Evolutionary conservation across 2,888 invertebrate species (phyloP).

Genomic region (Leucoma salicis): DNA sequence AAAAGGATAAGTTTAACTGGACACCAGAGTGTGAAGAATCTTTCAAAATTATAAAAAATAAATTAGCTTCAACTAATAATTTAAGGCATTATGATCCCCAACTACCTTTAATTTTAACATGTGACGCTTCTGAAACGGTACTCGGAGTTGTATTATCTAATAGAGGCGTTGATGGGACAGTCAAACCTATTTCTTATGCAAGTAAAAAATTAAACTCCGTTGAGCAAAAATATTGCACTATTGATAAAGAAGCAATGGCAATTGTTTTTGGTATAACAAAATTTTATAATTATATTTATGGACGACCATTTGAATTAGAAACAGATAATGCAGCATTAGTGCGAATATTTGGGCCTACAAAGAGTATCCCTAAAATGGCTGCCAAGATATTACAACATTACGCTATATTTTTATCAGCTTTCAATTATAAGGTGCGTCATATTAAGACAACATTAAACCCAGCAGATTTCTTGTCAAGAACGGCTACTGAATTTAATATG

Average conservation of each 20-base stretch:
- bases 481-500: background rate
- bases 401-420: background rate
- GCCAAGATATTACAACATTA: background rate
- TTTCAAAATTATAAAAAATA: background rate
- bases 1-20: background rate
- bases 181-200: background rate
- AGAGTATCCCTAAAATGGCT: background rate
- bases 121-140: background rate
- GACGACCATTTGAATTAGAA: background rate
- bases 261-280: constrained; percentile 2
- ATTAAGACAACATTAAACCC: background rate
- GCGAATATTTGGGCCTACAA: background rate
- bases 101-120: background rate
- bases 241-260: constrained; percentile 5
- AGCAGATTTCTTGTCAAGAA: constrained; percentile 2
- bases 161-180: background rate
- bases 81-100: background rate
- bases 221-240: constrained; percentile 1
- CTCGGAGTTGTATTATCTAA: background rate
- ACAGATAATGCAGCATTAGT: background rate
- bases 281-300: background rate
- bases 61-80: background rate
- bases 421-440: background rate
- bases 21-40: background rate
- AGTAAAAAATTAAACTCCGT: background rate